Evolutionary conservation across 2,797 vertebrate genomes (phyloP).

Genomic region (Hippocampus kuda): DNA sequence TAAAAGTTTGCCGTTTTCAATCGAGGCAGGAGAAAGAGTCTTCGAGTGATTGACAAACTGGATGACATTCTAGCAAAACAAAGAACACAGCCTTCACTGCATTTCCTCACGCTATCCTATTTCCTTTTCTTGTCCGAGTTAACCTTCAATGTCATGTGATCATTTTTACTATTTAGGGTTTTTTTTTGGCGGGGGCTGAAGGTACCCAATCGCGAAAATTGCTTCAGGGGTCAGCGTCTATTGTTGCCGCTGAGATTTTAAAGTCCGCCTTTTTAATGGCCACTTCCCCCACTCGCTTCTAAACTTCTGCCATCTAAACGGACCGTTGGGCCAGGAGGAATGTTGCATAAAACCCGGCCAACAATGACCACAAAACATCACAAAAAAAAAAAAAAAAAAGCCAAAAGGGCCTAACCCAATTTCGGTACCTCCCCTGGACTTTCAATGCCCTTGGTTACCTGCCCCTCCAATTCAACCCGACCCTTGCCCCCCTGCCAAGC

Average conservation of each 20-base stretch:
- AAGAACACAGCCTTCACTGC: too few species aligned
- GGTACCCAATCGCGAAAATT: too few species aligned
- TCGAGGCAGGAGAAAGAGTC: background rate
- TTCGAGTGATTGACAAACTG: background rate
- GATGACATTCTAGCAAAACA: too few species aligned
- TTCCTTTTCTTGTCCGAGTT: too few species aligned
- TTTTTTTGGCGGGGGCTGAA: too few species aligned
- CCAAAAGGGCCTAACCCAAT: conserved; percentile 48
- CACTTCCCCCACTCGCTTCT: conserved; percentile 27
- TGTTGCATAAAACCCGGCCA: conserved; percentile 52
- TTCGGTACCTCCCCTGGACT: conserved; percentile 52
- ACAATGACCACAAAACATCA: conserved; percentile 68
- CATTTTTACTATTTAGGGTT: too few species aligned
- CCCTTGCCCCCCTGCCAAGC: conserved; percentile 61
- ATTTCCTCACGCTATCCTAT: too few species aligned
- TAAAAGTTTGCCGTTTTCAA: background rate
- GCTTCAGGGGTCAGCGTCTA: conserved; percentile 36
- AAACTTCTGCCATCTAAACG: conserved; percentile 35
- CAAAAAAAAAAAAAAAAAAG: conserved; percentile 41
- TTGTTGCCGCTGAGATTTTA: conserved; percentile 56
- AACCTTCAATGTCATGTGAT: too few species aligned
- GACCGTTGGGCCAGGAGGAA: conserved; percentile 43
- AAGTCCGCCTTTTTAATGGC: conserved; percentile 45
- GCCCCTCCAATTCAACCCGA: conserved; percentile 50
- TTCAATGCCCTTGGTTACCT: conserved; percentile 59